phyloP scores from a whole-genome alignment of 2,888 invertebrate genomes.

The Aspidapion aeneum region DNA sequence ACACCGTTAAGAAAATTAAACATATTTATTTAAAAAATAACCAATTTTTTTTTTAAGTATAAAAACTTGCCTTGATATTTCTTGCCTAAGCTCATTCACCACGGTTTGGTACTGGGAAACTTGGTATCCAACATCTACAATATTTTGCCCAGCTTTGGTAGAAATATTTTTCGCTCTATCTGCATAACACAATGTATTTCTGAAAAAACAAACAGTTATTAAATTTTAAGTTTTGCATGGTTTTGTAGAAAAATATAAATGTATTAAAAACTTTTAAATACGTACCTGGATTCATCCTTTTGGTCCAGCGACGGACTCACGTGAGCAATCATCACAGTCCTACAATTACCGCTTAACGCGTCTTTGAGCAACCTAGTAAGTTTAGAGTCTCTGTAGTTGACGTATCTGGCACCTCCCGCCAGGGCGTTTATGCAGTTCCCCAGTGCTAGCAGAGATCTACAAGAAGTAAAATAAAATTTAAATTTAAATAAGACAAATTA shows the following conservation, averaged over 20 bases:
- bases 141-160: constrained; percentile 66
- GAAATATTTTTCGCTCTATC: constrained; percentile 91
- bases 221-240: too few species aligned
- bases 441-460: constrained; percentile 49
- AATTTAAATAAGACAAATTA: neutral
- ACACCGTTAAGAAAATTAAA: too few species aligned
- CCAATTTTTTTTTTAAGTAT: neutral
- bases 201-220: too few species aligned
- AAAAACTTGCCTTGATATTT: constrained; percentile 56
- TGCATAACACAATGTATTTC: constrained; percentile 92
- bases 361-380: constrained; percentile 86
- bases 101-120: constrained; percentile 82
- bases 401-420: constrained; percentile 69
- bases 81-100: constrained; percentile 77
- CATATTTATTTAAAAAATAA: too few species aligned
- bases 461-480: neutral
- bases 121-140: constrained; percentile 58
- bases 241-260: too few species aligned
- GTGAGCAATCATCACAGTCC: constrained; percentile 97
- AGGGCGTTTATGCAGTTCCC: constrained; percentile 97
- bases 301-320: constrained; percentile 79
- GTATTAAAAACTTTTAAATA: too few species aligned
- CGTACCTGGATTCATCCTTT: constrained; percentile 84
- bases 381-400: constrained; percentile 85
- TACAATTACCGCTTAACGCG: constrained; percentile 82